These are phyloP conservation scores for Agrypnus murinus DNA, from an alignment of 2,888 invertebrate genomes.

Conservation along the genomic window DNA sequence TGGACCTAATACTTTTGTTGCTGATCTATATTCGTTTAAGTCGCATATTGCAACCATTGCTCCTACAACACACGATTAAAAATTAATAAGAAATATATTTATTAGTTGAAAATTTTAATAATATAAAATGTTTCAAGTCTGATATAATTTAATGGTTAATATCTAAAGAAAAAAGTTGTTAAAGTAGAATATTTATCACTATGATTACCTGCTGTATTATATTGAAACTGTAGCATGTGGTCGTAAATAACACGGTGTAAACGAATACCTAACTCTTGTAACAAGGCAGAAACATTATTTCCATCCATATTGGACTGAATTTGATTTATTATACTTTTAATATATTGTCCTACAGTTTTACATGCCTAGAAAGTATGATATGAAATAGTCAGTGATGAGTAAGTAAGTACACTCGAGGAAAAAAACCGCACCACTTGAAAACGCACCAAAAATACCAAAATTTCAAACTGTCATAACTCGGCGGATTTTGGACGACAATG, in stretches of 20 bases:
- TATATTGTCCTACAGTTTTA: slow-evolving; percentile 86
- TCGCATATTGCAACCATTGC: slow-evolving; percentile 99
- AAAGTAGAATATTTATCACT: no score
- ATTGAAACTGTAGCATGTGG: slow-evolving; percentile 95
- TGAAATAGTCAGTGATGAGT: no score
- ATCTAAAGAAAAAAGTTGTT: no score
- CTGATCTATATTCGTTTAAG: slow-evolving; percentile 96
- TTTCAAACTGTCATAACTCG: no score
- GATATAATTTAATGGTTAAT: no score
- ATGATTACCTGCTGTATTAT: slow-evolving; percentile 91
- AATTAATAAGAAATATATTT: slow-evolving; percentile 49
- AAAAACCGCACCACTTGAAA: no score
- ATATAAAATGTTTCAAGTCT: no score
- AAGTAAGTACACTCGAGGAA: no score
- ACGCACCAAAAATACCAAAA: no score
- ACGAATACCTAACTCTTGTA: slow-evolving; percentile 93
- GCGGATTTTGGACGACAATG: no score
- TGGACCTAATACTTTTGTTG: slow-evolving; percentile 84
- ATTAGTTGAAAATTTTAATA: no score
- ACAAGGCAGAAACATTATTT: slow-evolving; percentile 89
- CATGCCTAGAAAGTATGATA: slow-evolving; percentile 79
- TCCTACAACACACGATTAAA: no score
- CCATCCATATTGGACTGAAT: slow-evolving; percentile 92
- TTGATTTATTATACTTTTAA: slow-evolving; percentile 84
- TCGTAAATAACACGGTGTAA: slow-evolving; percentile 95